Evolutionary conservation across 1,140 invertebrate species (phyloP).

Genomic region (Mylabris phalerata): DNA sequence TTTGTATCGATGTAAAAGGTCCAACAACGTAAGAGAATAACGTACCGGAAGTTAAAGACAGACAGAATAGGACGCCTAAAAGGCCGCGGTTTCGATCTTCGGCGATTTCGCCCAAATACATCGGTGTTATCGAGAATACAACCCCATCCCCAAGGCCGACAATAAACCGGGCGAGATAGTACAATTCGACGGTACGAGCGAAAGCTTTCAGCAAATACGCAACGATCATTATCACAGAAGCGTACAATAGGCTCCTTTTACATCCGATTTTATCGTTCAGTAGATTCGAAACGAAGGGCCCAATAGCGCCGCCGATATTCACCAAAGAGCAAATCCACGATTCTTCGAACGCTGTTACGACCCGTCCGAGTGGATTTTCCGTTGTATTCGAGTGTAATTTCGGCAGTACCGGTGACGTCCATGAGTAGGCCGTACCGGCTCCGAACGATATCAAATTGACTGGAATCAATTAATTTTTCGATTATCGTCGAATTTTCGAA

Average conservation of each 20-base stretch:
- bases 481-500: no score
- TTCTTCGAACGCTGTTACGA: constrained; percentile 45
- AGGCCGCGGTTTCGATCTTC: constrained; percentile 31
- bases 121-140: constrained; percentile 44
- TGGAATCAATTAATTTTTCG: no score
- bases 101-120: constrained; percentile 47
- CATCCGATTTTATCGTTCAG: constrained; percentile 56
- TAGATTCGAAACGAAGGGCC: constrained; percentile 49
- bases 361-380: constrained; percentile 32
- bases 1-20: constrained; percentile 49
- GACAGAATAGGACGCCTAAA: constrained; percentile 17
- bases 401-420: constrained; percentile 63
- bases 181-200: constrained; percentile 35
- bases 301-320: constrained; percentile 65
- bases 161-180: constrained; percentile 41
- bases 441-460: constrained; percentile 35
- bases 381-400: constrained; percentile 43
- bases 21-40: constrained; percentile 51
- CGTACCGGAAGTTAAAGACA: constrained; percentile 19
- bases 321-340: constrained; percentile 78
- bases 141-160: constrained; percentile 43
- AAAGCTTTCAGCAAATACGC: constrained; percentile 40
- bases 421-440: constrained; percentile 59
- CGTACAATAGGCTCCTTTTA: constrained; percentile 40
- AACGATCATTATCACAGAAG: constrained; percentile 39